Base-by-base conservation (phyloP, 2,797 vertebrate genomes). In the Echeneis naucrates region DNA sequence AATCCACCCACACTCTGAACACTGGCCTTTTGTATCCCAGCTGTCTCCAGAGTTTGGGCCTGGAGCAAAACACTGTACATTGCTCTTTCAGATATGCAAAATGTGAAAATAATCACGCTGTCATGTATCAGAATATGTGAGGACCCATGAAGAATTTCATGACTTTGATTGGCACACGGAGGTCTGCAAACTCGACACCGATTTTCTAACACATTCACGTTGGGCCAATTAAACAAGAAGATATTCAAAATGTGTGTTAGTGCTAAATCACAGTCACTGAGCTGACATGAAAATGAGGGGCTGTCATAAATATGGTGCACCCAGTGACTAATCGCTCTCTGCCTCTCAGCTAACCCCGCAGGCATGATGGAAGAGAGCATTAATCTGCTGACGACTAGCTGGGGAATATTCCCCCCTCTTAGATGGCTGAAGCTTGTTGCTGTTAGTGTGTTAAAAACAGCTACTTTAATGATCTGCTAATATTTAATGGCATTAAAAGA, bases 1-100 rank as follows among this genome's bases (percentile, higher is more conserved):
- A 85, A 63, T 84, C 83, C 87, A 68, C 90, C 91, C 85, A 91
- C 91, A 68, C 76, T 42, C 44, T 72, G 62, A 82, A 70, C 73
- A 68, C 59, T 62, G 78, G 77, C 76, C 82, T 82, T 87, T 84
- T 78, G 77, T 77, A 45, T 83, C 45, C 71, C 66, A 63, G 80
- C 72, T 78, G 81, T 85, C 84, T 79, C 52, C 56, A 45, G 24
- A 40, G 81, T 75, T 74, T 30, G 61, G 52, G 12, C 54, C 69
- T 64, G 33, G 77, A 61, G 62, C 66, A 68, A 65, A 70, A 80
- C 24, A 9, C 51, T 71, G 59, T 63, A 30, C 55, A 27, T 69
- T 51, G 24, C 55, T 65, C 11, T 51, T 70, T 70, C 67, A 76
- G 38, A 75, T 55, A 71, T 68, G 53, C 58, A 61, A 52, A 58